Percentiles rank a stretch among this genome's conserved stretches.
phyloP scores from a whole-genome alignment of 2,888 invertebrate species.

The Agriopis marginaria region DNA sequence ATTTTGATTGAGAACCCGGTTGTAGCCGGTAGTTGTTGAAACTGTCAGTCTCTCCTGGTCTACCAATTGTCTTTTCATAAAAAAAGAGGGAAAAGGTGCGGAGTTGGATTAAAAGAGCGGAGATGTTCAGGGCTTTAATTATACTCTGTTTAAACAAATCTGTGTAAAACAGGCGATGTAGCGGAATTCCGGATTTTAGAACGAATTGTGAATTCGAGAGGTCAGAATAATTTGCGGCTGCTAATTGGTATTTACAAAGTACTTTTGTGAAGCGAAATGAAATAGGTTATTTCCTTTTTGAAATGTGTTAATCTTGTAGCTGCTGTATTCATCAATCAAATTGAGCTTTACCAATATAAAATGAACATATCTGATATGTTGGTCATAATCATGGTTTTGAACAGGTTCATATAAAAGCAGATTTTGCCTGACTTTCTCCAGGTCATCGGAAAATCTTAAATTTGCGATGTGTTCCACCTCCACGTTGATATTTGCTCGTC shows the following conservation, averaged over 20 bases:
- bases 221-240: slow-evolving; percentile 28
- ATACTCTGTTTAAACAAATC: slow-evolving; percentile 83
- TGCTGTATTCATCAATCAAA: not conserved
- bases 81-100: slow-evolving; percentile 67
- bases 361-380: too few species aligned
- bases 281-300: slow-evolving; percentile 11
- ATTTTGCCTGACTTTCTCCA: too few species aligned
- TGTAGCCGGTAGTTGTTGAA: not conserved
- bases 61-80: slow-evolving; percentile 57
- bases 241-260: slow-evolving; percentile 34
- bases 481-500: too few species aligned
- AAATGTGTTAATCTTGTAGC: not conserved
- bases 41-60: not conserved
- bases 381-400: too few species aligned
- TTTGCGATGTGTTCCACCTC: too few species aligned
- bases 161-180: slow-evolving; percentile 65
- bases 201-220: slow-evolving; percentile 40
- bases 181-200: slow-evolving; percentile 39
- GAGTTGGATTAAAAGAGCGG: slow-evolving; percentile 74
- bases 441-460: too few species aligned
- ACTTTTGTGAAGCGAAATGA: slow-evolving; percentile 18
- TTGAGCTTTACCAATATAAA: too few species aligned
- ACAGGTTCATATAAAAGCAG: too few species aligned
- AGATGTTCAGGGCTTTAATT: slow-evolving; percentile 82
- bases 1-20: not conserved